phyloP scores from a whole-genome alignment of 2,888 invertebrate species.

The Athrips mouffetella region DNA sequence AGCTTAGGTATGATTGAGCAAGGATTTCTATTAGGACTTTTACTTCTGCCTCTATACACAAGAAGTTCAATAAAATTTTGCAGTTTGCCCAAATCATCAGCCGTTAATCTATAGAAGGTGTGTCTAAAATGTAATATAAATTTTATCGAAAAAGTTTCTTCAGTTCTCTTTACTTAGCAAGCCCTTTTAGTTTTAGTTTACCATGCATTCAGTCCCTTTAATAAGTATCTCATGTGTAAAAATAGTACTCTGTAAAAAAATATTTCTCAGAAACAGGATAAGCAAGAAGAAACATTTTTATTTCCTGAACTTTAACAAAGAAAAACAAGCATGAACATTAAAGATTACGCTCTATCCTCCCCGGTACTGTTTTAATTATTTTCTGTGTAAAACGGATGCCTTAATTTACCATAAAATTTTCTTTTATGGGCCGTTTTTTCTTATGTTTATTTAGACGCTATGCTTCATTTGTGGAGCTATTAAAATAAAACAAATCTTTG shows the following conservation, averaged over 20 bases:
- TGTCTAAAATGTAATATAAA: too few relatives aligned
- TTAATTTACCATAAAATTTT: constrained; percentile 48
- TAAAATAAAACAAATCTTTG: constrained; percentile 39
- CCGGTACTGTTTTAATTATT: constrained; percentile 30
- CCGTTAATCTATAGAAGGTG: too few relatives aligned
- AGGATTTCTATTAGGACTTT: constrained; percentile 11
- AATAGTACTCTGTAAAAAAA: neutral
- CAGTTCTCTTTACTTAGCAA: too few relatives aligned
- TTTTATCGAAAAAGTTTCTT: too few relatives aligned
- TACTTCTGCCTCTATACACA: neutral
- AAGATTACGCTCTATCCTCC: constrained; percentile 12
- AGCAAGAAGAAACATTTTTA: neutral
- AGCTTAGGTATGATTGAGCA: constrained; percentile 33
- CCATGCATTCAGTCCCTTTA: neutral
- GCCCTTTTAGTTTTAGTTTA: too few relatives aligned
- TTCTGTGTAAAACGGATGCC: constrained; percentile 46
- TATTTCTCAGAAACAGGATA: neutral
- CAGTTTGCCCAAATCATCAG: too few relatives aligned
- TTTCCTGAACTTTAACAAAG: neutral
- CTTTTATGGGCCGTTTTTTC: constrained; percentile 39
- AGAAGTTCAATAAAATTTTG: neutral
- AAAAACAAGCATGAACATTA: constrained; percentile 5
- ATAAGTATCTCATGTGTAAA: neutral
- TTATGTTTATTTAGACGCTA: constrained; percentile 48
- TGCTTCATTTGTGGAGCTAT: constrained; percentile 54